Evolutionary conservation across 2,888 invertebrate species (phyloP).

Genomic region (Lumbricus terrestris): DNA sequence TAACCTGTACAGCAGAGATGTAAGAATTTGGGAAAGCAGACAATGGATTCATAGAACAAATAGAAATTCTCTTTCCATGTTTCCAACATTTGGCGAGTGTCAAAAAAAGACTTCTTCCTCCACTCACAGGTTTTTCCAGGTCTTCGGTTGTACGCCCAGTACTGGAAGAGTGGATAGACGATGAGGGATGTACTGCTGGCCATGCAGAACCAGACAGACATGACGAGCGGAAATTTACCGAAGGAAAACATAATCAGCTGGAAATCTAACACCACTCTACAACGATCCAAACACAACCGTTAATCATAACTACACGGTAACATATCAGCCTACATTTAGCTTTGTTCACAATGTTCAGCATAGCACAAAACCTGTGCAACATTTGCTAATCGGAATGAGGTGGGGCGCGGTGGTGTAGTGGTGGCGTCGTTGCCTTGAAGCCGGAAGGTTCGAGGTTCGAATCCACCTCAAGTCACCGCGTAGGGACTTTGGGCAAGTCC

Average conservation of each 20-base stretch:
- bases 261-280: constrained; percentile 63
- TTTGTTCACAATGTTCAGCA: background rate
- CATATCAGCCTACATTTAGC: background rate
- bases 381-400: background rate
- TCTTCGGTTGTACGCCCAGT: constrained; percentile 53
- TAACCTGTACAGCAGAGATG: too few species aligned
- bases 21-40: background rate
- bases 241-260: constrained; percentile 66
- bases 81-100: background rate
- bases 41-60: too few species aligned
- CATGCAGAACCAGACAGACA: constrained; percentile 65
- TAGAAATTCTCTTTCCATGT: background rate
- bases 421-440: too few species aligned
- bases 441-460: too few species aligned
- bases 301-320: too few species aligned
- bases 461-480: too few species aligned
- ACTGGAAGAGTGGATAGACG: constrained; percentile 61
- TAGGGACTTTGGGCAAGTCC: too few species aligned
- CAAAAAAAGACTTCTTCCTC: background rate
- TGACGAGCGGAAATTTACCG: constrained; percentile 65
- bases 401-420: too few species aligned
- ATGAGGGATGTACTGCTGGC: constrained; percentile 56
- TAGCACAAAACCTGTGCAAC: background rate
- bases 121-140: constrained; percentile 25
- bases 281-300: constrained; percentile 20